A percentile compares a stretch with the other conserved stretches of the same genome.
Evolutionary conservation across 1,140 invertebrate genomes (phyloP).

Genomic region (Chlorops oryzae): DNA sequence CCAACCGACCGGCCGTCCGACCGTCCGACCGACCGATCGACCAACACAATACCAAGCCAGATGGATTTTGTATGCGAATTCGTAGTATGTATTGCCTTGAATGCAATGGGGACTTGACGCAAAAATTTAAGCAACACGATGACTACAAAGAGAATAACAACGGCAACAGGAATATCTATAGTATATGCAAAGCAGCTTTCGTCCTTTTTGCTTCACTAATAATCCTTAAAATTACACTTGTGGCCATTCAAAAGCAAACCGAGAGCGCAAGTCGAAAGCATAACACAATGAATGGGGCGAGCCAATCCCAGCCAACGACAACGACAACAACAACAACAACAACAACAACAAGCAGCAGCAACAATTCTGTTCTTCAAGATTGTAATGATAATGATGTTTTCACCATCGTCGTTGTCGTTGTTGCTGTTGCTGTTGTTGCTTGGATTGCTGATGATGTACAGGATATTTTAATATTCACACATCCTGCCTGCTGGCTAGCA

Average conservation of each 20-base stretch:
- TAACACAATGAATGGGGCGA: background rate
- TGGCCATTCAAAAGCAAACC: constrained; percentile 1
- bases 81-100: too few species aligned
- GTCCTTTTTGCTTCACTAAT: background rate
- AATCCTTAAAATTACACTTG: constrained; percentile 7
- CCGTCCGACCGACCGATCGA: too few species aligned
- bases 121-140: background rate
- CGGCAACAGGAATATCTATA: background rate
- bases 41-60: too few species aligned
- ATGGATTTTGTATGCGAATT: too few species aligned
- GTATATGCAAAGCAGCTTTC: too few species aligned
- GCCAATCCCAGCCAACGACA: background rate
- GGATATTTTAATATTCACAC: constrained; percentile 13
- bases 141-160: constrained; percentile 1
- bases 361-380: background rate
- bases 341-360: background rate
- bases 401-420: background rate
- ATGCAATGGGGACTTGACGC: too few species aligned
- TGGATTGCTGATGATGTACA: too few species aligned
- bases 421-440: background rate
- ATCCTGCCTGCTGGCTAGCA: too few species aligned
- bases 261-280: background rate
- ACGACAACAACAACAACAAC: background rate
- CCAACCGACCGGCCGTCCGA: too few species aligned
- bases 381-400: constrained; percentile 3